Evolutionary conservation across 2,888 invertebrate genomes (phyloP).

Genomic region (Nomada hirtipes): DNA sequence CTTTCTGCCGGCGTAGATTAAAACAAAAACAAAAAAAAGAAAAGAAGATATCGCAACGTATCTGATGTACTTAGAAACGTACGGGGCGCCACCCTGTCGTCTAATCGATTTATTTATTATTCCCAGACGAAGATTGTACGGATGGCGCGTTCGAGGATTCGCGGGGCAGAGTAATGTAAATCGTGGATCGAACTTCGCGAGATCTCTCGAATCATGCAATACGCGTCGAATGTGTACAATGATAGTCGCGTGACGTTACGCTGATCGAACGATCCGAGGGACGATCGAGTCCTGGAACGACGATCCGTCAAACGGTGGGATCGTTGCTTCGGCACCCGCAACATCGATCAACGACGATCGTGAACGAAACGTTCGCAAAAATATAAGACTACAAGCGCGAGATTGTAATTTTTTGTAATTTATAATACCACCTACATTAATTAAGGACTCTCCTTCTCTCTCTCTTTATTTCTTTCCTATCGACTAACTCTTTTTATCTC

Average conservation of each 20-base stretch:
- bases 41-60: slow-evolving; percentile 11
- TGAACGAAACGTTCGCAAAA: slow-evolving; percentile 32
- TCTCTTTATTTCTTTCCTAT: slow-evolving; percentile 12
- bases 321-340: slow-evolving; percentile 76
- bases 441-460: slow-evolving; percentile 51
- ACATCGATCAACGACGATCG: slow-evolving; percentile 41
- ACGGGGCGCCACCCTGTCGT: slow-evolving; percentile 44
- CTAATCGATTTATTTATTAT: slow-evolving; percentile 64
- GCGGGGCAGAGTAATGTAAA: background rate
- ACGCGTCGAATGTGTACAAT: slow-evolving; percentile 12
- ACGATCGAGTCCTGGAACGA: slow-evolving; percentile 75
- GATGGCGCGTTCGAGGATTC: slow-evolving; percentile 29
- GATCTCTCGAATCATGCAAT: slow-evolving; percentile 28
- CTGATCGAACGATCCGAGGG: slow-evolving; percentile 52
- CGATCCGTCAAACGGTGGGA: slow-evolving; percentile 71
- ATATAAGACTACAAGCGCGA: slow-evolving; percentile 50
- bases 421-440: slow-evolving; percentile 70
- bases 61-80: slow-evolving; percentile 2
- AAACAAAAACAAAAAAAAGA: slow-evolving; percentile 21
- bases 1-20: slow-evolving; percentile 55
- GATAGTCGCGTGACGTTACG: slow-evolving; percentile 25
- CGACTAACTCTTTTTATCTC: slow-evolving; percentile 57
- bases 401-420: slow-evolving; percentile 79
- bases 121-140: slow-evolving; percentile 43
- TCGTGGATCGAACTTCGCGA: background rate